These are phyloP conservation scores for Thermophis baileyi DNA, from an alignment of 2,113 vertebrate species.

Conservation along the genomic window DNA sequence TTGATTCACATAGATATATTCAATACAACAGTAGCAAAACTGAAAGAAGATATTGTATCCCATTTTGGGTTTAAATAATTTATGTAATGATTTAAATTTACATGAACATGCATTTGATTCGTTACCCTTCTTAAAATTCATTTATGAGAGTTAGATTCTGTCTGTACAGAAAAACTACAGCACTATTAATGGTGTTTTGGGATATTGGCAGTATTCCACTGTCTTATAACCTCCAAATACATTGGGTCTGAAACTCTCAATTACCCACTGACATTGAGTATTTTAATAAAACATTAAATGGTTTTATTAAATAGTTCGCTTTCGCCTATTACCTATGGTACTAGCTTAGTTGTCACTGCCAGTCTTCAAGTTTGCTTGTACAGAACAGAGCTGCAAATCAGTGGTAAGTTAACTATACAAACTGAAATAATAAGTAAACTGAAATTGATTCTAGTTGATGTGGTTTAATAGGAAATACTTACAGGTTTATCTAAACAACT, in stretches of 20 bases:
- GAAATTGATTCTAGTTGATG: not conserved
- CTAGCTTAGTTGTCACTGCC: not conserved
- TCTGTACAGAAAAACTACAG: not conserved
- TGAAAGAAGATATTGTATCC: conserved; percentile 28
- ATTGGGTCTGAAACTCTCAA: not conserved
- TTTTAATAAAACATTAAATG: not conserved
- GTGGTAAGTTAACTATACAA: not conserved
- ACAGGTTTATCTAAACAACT: not conserved
- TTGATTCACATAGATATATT: not conserved
- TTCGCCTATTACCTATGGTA: not conserved
- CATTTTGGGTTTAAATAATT: conserved; percentile 31
- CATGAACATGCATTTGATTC: not conserved
- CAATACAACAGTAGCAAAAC: conserved; percentile 25
- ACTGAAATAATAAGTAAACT: not conserved
- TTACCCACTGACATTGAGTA: not conserved
- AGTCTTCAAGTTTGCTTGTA: not conserved
- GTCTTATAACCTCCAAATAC: not conserved
- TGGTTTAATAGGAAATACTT: not conserved
- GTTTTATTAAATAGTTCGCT: not conserved
- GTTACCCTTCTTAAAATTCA: not conserved
- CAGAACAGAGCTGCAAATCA: not conserved
- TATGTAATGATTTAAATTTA: conserved; percentile 13
- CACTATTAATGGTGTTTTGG: not conserved
- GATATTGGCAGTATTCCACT: not conserved
- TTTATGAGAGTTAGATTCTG: not conserved